Evolutionary conservation across 2,888 invertebrate genomes (phyloP).

Genomic region (Pachycephus smyrnensis): DNA sequence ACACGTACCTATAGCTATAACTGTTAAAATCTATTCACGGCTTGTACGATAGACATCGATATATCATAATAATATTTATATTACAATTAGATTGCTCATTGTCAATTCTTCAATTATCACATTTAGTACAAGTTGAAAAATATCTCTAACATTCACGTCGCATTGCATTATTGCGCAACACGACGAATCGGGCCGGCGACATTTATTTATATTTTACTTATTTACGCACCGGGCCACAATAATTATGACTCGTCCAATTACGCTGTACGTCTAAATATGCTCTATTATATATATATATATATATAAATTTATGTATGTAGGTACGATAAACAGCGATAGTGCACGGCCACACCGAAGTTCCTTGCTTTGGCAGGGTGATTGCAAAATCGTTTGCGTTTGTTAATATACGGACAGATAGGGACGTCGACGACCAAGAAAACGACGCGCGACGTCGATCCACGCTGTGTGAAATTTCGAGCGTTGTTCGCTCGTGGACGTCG

Average conservation of each 20-base stretch:
- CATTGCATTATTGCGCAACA: slow-evolving; percentile 49
- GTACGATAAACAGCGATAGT: slow-evolving; percentile 58
- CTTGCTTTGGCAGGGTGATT: slow-evolving; percentile 48
- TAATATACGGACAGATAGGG: not conserved
- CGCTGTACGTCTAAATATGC: slow-evolving; percentile 24
- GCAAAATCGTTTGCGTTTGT: slow-evolving; percentile 40
- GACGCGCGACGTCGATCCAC: no score
- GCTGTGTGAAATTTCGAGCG: slow-evolving; percentile 2
- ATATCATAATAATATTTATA: slow-evolving; percentile 47
- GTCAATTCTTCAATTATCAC: slow-evolving; percentile 67
- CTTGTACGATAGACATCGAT: slow-evolving; percentile 63
- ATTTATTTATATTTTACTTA: slow-evolving; percentile 13
- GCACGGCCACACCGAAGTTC: slow-evolving; percentile 45
- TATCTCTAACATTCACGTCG: slow-evolving; percentile 68
- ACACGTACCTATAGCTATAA: slow-evolving; percentile 42
- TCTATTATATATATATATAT: slow-evolving; percentile 23
- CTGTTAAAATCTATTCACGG: slow-evolving; percentile 50
- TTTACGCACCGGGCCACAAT: slow-evolving; percentile 14
- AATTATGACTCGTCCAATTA: slow-evolving; percentile 29
- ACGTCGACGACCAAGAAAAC: not conserved
- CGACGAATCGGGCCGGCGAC: slow-evolving; percentile 6
- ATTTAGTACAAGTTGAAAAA: slow-evolving; percentile 67
- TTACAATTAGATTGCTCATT: slow-evolving; percentile 67
- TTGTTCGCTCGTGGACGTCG: not conserved
- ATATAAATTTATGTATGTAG: slow-evolving; percentile 36